Evolutionary conservation across 53 echinoderm and acorn worm species (phyloP), one percentile per base, ranked within the genome.

Genomic region (Stichopus horrens): DNA sequence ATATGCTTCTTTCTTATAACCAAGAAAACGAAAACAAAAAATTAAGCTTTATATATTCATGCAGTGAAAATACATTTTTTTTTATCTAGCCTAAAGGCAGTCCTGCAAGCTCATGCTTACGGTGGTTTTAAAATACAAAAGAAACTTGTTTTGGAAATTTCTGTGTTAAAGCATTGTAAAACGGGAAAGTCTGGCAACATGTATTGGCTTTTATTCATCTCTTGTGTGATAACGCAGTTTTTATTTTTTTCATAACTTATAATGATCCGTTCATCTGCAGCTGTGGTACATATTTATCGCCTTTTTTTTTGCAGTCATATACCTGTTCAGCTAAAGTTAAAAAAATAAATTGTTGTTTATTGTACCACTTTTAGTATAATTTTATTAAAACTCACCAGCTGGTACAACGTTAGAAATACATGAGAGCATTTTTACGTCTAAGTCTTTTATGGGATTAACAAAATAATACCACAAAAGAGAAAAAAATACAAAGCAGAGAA

Each of bases 21-120:
- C 83, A 19, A 83, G 52, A 79, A 79, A 79, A 55, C n/a, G 79
- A 79, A 54, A 63, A 13, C 63, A 63, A 63, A 63, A 63, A 37
- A 37, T 37, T 63, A 13, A 63, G 63, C 63, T 63, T 63, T 10
- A 63, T 63, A 63, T 63, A 63, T 63, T 16, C 71, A 13, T 71
- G n/a, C 71, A 71, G 37, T 37, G 37, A 37, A 37, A 37, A 37
- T 37, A 37, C 37, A 37, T 37, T 37, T 37, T 37, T 37, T 37
- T 71, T 13, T 18, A 18, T 71, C 7, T 71, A 71, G 71, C 71
- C 71, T 18, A 18, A 71, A 71, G 71, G 71, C 71, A 71, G 71
- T 71, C 71, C 71, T 71, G 18, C 18, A 18, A 71, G 71, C 37
- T 71, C 71, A n/a, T 71, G 71, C 71, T 71, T 5, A 71, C 71